Evolutionary conservation across 2,888 invertebrate species (phyloP).

Genomic region (Eupithecia vulgata): DNA sequence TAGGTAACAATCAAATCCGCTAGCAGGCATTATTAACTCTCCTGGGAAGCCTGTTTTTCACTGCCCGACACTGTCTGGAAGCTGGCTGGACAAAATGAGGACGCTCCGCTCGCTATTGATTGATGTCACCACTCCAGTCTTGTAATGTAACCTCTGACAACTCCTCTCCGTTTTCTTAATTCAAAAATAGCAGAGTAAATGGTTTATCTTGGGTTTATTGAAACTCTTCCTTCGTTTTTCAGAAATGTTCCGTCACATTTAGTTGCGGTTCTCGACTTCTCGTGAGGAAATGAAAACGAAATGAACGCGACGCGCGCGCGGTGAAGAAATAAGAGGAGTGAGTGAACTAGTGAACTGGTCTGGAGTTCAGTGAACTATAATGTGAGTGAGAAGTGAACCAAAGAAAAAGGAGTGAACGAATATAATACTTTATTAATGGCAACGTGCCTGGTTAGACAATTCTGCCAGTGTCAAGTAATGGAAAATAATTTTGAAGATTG

Average conservation of each 20-base stretch:
- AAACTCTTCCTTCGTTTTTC: neutral
- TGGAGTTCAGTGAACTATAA: no score
- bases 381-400: no score
- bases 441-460: no score
- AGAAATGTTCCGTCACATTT: neutral
- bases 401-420: no score
- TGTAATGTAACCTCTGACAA: conserved; percentile 1
- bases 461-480: no score
- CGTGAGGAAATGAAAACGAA: no score
- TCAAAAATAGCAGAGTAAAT: neutral
- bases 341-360: no score
- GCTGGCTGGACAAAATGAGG: neutral
- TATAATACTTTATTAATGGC: no score
- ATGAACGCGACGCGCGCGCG: neutral
- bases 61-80: neutral
- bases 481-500: no score
- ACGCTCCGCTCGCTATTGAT: neutral
- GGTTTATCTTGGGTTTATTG: neutral
- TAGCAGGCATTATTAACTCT: conserved; percentile 70
- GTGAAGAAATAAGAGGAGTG: neutral
- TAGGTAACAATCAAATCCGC: conserved; percentile 70
- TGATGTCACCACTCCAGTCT: conserved; percentile 4
- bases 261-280: no score
- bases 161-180: neutral
- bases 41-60: neutral